Conservation (phyloP, 2,888 invertebrate species). For the Amiota mariae region DNA sequence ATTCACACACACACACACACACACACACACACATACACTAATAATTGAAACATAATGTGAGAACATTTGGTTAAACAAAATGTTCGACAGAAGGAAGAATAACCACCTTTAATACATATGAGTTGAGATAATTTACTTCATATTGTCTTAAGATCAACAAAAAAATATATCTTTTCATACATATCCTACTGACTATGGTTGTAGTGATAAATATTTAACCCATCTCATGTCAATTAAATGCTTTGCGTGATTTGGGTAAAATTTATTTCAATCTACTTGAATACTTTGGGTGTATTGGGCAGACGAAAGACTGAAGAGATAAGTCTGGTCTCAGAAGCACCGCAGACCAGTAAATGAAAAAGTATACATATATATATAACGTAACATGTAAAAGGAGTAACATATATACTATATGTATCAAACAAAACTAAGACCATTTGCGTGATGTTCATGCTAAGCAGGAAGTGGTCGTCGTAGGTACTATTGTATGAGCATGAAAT, state of each 20-base stretch:
- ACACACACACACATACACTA: not conserved
- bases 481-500: no score
- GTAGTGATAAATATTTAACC: constrained; percentile 17
- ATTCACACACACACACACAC: not conserved
- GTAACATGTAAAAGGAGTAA: not conserved
- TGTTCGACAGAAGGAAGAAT: no score
- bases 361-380: not conserved
- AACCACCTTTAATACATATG: no score
- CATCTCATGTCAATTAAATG: constrained; percentile 34
- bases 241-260: constrained; percentile 46
- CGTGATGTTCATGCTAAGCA: constrained; percentile 51
- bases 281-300: constrained; percentile 25
- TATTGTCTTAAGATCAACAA: not conserved
- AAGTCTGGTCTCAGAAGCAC: no score
- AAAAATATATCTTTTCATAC: not conserved
- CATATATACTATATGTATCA: constrained; percentile 34
- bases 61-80: not conserved
- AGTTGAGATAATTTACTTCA: not conserved
- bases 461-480: no score
- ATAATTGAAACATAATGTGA: constrained; percentile 9
- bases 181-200: not conserved
- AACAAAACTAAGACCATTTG: constrained; percentile 53
- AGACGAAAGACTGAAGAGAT: no score
- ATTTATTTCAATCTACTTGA: constrained; percentile 46
- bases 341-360: no score